Evolutionary conservation across 2,797 vertebrate species (phyloP), one percentile per base, ranked within the genome.

Genomic region (Morelia viridis): DNA sequence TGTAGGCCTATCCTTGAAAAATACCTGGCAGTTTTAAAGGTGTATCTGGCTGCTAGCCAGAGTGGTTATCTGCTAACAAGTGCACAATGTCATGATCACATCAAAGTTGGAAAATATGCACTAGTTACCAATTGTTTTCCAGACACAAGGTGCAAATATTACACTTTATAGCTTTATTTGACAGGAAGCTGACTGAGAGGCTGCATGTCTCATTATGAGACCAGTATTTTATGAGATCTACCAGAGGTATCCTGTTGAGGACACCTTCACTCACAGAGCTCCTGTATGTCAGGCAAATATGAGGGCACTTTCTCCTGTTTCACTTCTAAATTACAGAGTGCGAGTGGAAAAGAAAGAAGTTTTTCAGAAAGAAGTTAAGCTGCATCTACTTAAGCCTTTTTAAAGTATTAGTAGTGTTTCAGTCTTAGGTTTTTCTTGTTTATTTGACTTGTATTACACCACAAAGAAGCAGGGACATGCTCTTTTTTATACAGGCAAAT

Each of bases 401-500:
- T 35, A 35, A 71, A 71, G 6, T 35, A 13, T 71, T 71, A 71
- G 17, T 35, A 71, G n/a, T 71, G 15, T 71, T 71, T 71, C 65
- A 71, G 7, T 71, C 11, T 65, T 65, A 71, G 31, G 65, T 7
- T 71, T 71, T 71, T 71, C 65, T 35, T 71, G 13, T 71, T 71
- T 71, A 35, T 71, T 35, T 50, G 50, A 50, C 50, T 50, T 71
- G 31, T 71, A 71, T 71, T 31, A 71, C 31, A 35, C 31, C n/a
- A 17, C n/a, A 71, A 71, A 71, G 65, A 17, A 71, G 35, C 28
- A 65, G 62, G 28, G 28, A 65, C 31, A 71, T 71, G 85, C 64
- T 22, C 1, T 90, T 94, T 92, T 65, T 53, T 87, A 92, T 91
- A 91, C 91, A 94, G 91, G 90, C 88, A 90, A 91, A 93, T 91